Evolutionary conservation across 2,797 vertebrate genomes (phyloP), one percentile per base, ranked within the genome.

Genomic region (Macrochelys suwanniensis): DNA sequence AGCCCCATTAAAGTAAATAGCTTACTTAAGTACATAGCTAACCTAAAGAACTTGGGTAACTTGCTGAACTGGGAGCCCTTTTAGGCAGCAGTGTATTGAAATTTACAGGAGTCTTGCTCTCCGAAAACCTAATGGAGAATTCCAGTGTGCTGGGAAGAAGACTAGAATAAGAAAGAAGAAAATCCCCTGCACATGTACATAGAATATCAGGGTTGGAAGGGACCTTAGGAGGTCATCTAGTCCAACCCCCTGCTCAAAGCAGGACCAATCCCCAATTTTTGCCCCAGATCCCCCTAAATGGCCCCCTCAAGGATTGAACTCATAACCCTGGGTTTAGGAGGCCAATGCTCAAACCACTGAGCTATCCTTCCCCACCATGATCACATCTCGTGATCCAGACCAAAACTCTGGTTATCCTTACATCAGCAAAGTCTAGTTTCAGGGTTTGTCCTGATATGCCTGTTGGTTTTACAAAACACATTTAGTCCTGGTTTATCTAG

Each of bases 401-500:
- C 74, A 47, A 23, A 28, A 45, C 45, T 47, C 42, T 47, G 23
- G 45, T 47, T 47, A 28, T 15, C 68, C n/a, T 59, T 95, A 26
- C 33, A 56, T 47, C n/a, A 74, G 50, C 50, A 91, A 92, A 77
- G 56, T 83, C 47, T 59, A 33, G 88, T 78, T 21, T 91, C 57
- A 45, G 56, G 11, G 31, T 19, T 82, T 2, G 7, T 89, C 28
- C 28, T 76, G 25, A 12, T 1, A 88, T 82, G 88, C 59, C 80
- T 87, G 0, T 5, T 89, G 42, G 5, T 16, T 90, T 92, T 92
- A 17, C 77, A 89, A 89, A 82, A 11, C 85, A 61, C 11, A 57
- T 80, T 84, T 92, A 93, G 25, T 82, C 7, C 47, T 85, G 50
- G 10, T 85, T 95, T 87, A 53, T 80, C 26, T 68, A 85, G 80